These are phyloP conservation scores for Lepus timidus DNA, from an alignment of 2,113 vertebrate genomes.

Conservation along the genomic window DNA sequence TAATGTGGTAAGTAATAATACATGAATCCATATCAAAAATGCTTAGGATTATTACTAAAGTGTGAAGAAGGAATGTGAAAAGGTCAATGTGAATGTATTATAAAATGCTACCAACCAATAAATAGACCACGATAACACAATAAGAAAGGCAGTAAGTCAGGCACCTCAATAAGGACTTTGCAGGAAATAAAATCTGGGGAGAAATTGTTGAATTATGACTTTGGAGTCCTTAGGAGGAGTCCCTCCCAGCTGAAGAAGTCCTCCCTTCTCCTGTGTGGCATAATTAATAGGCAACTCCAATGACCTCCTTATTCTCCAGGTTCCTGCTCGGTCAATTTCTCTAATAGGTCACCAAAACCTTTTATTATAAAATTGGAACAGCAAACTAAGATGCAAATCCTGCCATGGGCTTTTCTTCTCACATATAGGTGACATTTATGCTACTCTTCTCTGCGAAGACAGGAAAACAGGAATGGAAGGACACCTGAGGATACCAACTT, in stretches of 20 bases:
- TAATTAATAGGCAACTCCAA: not conserved
- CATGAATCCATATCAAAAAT: not conserved
- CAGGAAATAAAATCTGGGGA: not conserved
- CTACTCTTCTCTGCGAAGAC: not conserved
- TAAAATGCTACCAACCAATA: not conserved
- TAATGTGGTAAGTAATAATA: not conserved
- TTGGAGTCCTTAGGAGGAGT: not conserved
- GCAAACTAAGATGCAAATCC: not conserved
- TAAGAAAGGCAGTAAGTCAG: not conserved
- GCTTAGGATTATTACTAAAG: not conserved
- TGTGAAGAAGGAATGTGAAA: not conserved
- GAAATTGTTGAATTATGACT: not conserved
- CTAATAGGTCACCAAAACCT: not conserved
- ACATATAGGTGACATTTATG: not conserved
- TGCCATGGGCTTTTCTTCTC: not conserved
- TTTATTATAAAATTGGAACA: not conserved
- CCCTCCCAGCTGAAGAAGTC: not conserved
- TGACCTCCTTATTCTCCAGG: not conserved
- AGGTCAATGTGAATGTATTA: not conserved
- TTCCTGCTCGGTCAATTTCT: not conserved
- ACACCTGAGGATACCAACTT: not conserved
- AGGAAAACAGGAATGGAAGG: not conserved
- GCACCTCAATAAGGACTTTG: not conserved
- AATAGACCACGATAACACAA: not conserved
- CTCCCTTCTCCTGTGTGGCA: not conserved